These are phyloP conservation scores for Danio aesculapii DNA, from an alignment of 2,797 vertebrate species.

Conservation along the genomic window DNA sequence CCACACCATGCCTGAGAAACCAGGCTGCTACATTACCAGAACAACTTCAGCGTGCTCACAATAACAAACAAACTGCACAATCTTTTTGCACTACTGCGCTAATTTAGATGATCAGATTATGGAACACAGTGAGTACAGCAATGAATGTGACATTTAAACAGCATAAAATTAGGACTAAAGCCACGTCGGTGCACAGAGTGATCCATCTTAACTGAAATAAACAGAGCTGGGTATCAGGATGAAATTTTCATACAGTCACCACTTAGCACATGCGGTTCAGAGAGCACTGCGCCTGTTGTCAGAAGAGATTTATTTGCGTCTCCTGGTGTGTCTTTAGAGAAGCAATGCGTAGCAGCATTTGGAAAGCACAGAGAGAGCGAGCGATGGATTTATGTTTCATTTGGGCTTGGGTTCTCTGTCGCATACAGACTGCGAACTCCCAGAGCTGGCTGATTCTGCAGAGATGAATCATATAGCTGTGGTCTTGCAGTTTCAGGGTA, in stretches of 20 bases:
- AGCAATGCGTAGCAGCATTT: conserved; percentile 58
- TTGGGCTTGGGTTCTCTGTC: conserved; percentile 79
- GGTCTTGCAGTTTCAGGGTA: conserved; percentile 64
- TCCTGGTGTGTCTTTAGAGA: conserved; percentile 67
- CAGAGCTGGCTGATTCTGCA: conserved; percentile 76
- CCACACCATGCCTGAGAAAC: conserved; percentile 67
- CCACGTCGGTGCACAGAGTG: background rate
- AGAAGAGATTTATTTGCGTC: conserved; percentile 65
- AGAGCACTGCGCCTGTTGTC: conserved; percentile 51
- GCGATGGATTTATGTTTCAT: conserved; percentile 71
- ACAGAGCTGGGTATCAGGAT: conserved; percentile 52
- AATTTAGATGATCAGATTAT: conserved; percentile 25
- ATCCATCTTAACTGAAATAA: conserved; percentile 39
- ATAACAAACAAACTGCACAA: background rate
- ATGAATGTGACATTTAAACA: background rate
- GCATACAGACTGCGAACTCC: conserved; percentile 73
- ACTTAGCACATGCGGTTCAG: conserved; percentile 45
- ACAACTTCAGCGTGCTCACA: conserved; percentile 63
- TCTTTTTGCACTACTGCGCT: background rate
- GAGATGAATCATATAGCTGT: conserved; percentile 77
- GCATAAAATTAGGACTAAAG: background rate
- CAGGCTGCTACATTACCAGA: conserved; percentile 46
- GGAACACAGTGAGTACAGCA: conserved; percentile 1
- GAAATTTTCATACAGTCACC: conserved; percentile 62
- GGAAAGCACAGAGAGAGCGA: conserved; percentile 68